phyloP scores from a whole-genome alignment of 2,888 invertebrate species.

The Lasioglossum pauxillum region DNA sequence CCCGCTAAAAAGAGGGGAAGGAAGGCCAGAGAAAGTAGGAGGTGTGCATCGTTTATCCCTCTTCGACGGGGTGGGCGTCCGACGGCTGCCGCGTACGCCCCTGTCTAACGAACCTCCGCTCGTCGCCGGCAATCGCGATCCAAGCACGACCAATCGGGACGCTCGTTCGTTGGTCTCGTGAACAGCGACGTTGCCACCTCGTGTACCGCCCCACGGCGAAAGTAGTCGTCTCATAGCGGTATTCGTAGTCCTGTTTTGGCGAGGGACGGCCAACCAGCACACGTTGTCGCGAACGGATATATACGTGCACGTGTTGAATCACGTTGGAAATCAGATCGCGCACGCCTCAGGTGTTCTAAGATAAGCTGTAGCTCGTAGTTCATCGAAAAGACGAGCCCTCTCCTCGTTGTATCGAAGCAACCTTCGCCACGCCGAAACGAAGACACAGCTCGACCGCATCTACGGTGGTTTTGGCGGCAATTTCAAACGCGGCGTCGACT shows the following conservation, averaged over 20 bases:
- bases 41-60: constrained; percentile 71
- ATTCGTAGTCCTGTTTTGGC: constrained; percentile 66
- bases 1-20: constrained; percentile 63
- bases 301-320: constrained; percentile 65
- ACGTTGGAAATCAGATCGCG: constrained; percentile 45
- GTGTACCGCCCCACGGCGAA: constrained; percentile 77
- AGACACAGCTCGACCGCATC: constrained; percentile 15
- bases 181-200: constrained; percentile 84
- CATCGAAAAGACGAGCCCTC: background rate
- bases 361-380: background rate
- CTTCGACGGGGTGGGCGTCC: constrained; percentile 79
- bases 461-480: constrained; percentile 60
- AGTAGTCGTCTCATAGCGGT: constrained; percentile 60
- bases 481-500: constrained; percentile 47
- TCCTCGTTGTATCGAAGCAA: too few species aligned
- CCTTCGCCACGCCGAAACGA: background rate
- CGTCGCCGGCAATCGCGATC: constrained; percentile 37
- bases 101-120: constrained; percentile 71
- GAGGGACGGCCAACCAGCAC: constrained; percentile 61
- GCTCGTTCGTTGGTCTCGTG: constrained; percentile 47
- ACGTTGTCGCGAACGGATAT: constrained; percentile 24
- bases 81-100: constrained; percentile 78
- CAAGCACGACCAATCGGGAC: constrained; percentile 66
- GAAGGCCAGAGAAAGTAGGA: constrained; percentile 72
- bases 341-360: constrained; percentile 13